phyloP scores from a whole-genome alignment of 2,797 vertebrate species.

The Arvicola amphibius region DNA sequence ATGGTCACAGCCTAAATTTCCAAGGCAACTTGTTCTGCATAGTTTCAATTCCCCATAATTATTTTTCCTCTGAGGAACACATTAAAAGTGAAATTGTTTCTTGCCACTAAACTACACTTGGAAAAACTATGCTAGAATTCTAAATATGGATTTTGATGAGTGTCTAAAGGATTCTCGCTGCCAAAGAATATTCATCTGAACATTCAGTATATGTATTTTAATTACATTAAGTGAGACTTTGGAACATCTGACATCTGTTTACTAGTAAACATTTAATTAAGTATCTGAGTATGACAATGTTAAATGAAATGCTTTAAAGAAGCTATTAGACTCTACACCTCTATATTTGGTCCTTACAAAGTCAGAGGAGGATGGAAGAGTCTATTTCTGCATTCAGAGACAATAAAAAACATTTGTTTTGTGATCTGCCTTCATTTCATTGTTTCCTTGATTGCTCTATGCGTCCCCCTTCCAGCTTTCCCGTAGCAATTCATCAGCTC shows the following conservation, averaged over 20 bases:
- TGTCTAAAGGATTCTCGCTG: slow-evolving; percentile 70
- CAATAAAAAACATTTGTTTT: background rate
- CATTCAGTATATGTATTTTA: slow-evolving; percentile 76
- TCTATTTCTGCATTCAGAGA: background rate
- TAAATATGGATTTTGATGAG: slow-evolving; percentile 76
- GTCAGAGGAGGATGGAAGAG: background rate
- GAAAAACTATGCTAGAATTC: slow-evolving; percentile 54
- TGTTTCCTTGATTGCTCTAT: background rate
- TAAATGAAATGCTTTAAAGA: slow-evolving; percentile 69
- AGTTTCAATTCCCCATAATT: slow-evolving; percentile 48
- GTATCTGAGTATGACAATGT: slow-evolving; percentile 62
- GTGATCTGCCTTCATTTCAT: background rate
- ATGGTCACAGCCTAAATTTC: slow-evolving; percentile 7
- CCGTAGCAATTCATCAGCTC: background rate
- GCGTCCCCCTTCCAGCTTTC: background rate
- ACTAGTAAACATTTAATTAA: slow-evolving; percentile 82
- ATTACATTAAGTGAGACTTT: slow-evolving; percentile 79
- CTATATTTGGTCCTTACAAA: background rate
- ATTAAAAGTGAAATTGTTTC: slow-evolving; percentile 61
- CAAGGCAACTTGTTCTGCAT: background rate
- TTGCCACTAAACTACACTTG: slow-evolving; percentile 64
- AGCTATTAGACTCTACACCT: background rate
- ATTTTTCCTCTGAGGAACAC: slow-evolving; percentile 59
- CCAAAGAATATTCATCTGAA: slow-evolving; percentile 74
- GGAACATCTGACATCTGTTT: slow-evolving; percentile 80